Percentiles rank a stretch among this genome's conserved stretches.
phyloP scores from a whole-genome alignment of 1,140 invertebrate genomes.

The Pseudomyrmex gracilis region DNA sequence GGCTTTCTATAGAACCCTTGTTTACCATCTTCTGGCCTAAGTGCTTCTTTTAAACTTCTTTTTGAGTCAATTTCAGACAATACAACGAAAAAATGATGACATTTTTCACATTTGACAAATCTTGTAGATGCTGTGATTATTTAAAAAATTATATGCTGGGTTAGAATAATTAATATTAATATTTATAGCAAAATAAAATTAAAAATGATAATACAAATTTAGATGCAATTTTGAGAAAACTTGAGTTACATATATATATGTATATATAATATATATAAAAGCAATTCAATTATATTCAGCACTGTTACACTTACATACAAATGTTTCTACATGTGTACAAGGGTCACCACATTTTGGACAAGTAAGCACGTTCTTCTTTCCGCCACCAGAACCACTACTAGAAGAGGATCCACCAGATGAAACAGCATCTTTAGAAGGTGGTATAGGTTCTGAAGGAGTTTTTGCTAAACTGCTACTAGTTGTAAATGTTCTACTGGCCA shows the following conservation, averaged over 20 bases:
- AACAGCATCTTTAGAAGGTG: slow-evolving; percentile 78
- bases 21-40: slow-evolving; percentile 87
- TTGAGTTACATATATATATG: background rate
- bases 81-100: slow-evolving; percentile 99
- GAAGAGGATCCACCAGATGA: slow-evolving; percentile 63
- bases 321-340: slow-evolving; percentile 98
- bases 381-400: slow-evolving; percentile 82
- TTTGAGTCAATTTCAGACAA: slow-evolving; percentile 96
- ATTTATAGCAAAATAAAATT: background rate
- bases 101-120: slow-evolving; percentile 99
- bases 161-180: slow-evolving; percentile 34
- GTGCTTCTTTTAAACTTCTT: slow-evolving; percentile 92
- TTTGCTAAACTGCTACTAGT: slow-evolving; percentile 77
- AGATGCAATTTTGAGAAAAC: background rate
- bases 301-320: slow-evolving; percentile 91
- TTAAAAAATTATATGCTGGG: slow-evolving; percentile 84
- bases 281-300: slow-evolving; percentile 12
- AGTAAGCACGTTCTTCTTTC: slow-evolving; percentile 89
- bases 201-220: background rate
- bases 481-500: slow-evolving; percentile 77
- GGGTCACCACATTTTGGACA: slow-evolving; percentile 98
- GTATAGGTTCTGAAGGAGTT: slow-evolving; percentile 80
- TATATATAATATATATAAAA: background rate
- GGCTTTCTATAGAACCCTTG: slow-evolving; percentile 90
- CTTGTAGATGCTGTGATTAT: slow-evolving; percentile 90